Conservation (phyloP, 1,140 invertebrate genomes). For the Drosophila sproati region DNA sequence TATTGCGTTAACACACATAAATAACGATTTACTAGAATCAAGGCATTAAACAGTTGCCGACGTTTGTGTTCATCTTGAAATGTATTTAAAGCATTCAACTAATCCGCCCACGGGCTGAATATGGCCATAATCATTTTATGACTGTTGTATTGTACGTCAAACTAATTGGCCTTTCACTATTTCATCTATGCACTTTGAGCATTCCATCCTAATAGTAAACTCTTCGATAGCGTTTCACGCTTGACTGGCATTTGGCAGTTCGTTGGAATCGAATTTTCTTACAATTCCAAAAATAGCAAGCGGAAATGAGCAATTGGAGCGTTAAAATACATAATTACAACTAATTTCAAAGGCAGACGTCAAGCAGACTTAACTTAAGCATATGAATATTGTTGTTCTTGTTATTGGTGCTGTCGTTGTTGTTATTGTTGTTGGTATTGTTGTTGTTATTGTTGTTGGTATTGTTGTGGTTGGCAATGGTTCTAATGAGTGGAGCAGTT, state of each 20-base stretch:
- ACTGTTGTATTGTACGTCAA: neutral
- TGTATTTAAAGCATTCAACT: no score
- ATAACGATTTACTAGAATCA: no score
- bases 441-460: neutral
- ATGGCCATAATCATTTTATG: neutral
- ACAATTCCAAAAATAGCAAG: conserved; percentile 47
- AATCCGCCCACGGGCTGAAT: no score
- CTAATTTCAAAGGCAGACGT: conserved; percentile 52
- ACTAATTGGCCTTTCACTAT: conserved; percentile 11
- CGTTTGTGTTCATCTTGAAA: no score
- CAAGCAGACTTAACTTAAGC: conserved; percentile 42
- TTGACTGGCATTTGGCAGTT: conserved; percentile 15
- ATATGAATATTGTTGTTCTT: conserved; percentile 51
- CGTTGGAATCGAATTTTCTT: neutral
- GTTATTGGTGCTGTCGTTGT: neutral
- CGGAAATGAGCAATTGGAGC: conserved; percentile 80
- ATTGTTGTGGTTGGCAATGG: neutral
- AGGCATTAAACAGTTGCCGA: no score
- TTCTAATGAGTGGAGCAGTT: conserved; percentile 67
- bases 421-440: neutral
- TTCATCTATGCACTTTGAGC: neutral
- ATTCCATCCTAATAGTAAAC: neutral
- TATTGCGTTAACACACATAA: no score
- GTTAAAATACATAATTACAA: conserved; percentile 73
- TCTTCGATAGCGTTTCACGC: conserved; percentile 13